These are phyloP conservation scores for Lytechinus variegatus DNA, from an alignment of 35 echinoderm and acorn worm genomes.

Conservation along the genomic window DNA sequence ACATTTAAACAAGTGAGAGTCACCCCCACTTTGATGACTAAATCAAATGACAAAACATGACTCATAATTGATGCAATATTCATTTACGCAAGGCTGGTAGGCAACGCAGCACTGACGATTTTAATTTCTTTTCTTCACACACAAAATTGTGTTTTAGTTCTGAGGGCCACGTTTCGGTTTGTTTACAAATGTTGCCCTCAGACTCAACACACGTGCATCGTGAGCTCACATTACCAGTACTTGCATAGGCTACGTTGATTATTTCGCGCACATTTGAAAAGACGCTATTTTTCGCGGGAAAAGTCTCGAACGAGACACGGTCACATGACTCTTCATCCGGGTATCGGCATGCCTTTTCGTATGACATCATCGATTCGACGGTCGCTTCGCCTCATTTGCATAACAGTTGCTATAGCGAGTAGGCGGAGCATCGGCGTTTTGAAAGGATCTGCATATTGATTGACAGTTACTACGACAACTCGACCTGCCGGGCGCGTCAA, in stretches of 20 bases:
- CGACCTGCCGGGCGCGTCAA: slow-evolving; percentile 61
- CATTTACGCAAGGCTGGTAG: neutral
- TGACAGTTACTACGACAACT: slow-evolving; percentile 66
- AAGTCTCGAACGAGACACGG: neutral
- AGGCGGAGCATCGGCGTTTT: slow-evolving; percentile 47
- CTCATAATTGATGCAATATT: neutral
- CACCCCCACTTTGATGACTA: slow-evolving; percentile 6
- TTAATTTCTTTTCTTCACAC: neutral
- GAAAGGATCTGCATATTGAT: slow-evolving; percentile 61
- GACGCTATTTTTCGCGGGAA: slow-evolving; percentile 61
- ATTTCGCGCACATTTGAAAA: slow-evolving; percentile 44
- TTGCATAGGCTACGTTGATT: neutral
- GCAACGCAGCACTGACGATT: neutral
- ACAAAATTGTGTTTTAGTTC: neutral
- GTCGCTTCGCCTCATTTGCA: slow-evolving; percentile 45
- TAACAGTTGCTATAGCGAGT: slow-evolving; percentile 56
- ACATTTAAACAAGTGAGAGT: slow-evolving; percentile 24
- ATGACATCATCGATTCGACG: slow-evolving; percentile 69
- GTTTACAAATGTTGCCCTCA: neutral
- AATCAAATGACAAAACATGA: slow-evolving; percentile 24
- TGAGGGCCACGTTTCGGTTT: neutral
- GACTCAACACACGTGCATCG: neutral
- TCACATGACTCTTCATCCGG: slow-evolving; percentile 64
- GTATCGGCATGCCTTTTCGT: slow-evolving; percentile 27
- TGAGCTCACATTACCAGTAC: neutral